Percentiles rank a stretch among this genome's conserved stretches.
Evolutionary conservation across 2,797 vertebrate species (phyloP).

Genomic region (Sebastes vulpes): DNA sequence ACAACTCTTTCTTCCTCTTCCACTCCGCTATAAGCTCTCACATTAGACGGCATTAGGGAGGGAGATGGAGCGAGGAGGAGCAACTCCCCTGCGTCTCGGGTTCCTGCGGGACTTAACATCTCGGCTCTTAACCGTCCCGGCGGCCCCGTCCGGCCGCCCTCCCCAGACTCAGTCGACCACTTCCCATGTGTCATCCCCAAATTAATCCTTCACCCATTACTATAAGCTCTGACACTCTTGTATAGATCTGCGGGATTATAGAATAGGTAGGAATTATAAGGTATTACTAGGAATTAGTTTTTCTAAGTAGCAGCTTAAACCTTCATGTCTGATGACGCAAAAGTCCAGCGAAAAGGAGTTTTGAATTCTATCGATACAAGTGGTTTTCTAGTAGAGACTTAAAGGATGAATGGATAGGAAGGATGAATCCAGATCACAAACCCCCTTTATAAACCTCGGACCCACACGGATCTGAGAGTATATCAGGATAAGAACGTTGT

Average conservation of each 20-base stretch:
- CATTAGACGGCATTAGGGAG: constrained; percentile 66
- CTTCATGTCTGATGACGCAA: constrained; percentile 47
- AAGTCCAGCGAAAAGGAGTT: constrained; percentile 14
- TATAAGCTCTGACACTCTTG: constrained; percentile 63
- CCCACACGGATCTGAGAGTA: constrained; percentile 20
- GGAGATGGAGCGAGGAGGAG: constrained; percentile 31
- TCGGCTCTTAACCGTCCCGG: constrained; percentile 47
- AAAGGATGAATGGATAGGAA: not conserved
- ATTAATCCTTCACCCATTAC: constrained; percentile 60
- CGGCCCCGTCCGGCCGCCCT: constrained; percentile 27
- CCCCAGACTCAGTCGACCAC: constrained; percentile 24
- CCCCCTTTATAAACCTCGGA: constrained; percentile 12
- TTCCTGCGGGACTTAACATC: constrained; percentile 60
- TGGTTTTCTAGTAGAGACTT: constrained; percentile 4
- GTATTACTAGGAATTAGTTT: constrained; percentile 70
- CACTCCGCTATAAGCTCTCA: constrained; percentile 54
- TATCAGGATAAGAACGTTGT: constrained; percentile 46
- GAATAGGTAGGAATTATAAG: constrained; percentile 65
- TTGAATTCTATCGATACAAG: constrained; percentile 33
- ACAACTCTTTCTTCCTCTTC: constrained; percentile 47
- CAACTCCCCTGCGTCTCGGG: constrained; percentile 20
- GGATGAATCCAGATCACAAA: constrained; percentile 54
- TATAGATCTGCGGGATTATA: constrained; percentile 68
- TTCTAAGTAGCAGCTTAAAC: constrained; percentile 57
- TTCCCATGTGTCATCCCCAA: constrained; percentile 51